These are phyloP conservation scores for Lasioglossum leucozonium DNA, from an alignment of 2,888 invertebrate genomes.

Conservation along the genomic window DNA sequence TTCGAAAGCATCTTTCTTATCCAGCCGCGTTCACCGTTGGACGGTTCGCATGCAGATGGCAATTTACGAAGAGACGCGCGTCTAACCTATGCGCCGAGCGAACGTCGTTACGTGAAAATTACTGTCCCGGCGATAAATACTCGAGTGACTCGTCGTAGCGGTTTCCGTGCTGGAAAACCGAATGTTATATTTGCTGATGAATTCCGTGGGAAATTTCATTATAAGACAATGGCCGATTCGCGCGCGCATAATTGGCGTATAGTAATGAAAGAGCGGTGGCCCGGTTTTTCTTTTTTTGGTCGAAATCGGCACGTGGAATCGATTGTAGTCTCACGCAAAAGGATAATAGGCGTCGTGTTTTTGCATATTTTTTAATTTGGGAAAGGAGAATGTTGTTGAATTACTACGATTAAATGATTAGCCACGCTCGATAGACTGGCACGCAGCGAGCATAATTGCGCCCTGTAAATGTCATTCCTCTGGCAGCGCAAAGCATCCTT, in stretches of 20 bases:
- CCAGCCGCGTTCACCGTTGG: background rate
- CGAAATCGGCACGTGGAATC: background rate
- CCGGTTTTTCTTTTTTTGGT: background rate
- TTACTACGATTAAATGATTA: background rate
- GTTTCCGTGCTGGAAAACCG: slow-evolving; percentile 25
- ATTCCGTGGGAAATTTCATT: slow-evolving; percentile 39
- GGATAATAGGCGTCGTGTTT: background rate
- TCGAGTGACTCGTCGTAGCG: slow-evolving; percentile 22
- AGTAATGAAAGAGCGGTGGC: background rate
- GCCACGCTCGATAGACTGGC: background rate
- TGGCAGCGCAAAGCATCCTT: background rate
- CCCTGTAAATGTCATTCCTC: background rate
- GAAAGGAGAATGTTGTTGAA: too few species aligned
- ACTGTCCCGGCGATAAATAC: slow-evolving; percentile 45
- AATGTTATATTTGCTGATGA: background rate
- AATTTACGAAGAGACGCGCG: slow-evolving; percentile 35
- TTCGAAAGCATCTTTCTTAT: slow-evolving; percentile 25
- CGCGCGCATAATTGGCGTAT: background rate
- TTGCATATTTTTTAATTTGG: background rate
- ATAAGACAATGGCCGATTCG: slow-evolving; percentile 26
- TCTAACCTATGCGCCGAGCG: background rate
- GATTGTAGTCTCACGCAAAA: background rate
- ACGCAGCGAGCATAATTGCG: background rate
- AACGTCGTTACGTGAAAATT: slow-evolving; percentile 55
- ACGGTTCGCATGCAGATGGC: slow-evolving; percentile 13